Evolutionary conservation across 2,888 invertebrate genomes (phyloP).

Genomic region (Acleris literana): DNA sequence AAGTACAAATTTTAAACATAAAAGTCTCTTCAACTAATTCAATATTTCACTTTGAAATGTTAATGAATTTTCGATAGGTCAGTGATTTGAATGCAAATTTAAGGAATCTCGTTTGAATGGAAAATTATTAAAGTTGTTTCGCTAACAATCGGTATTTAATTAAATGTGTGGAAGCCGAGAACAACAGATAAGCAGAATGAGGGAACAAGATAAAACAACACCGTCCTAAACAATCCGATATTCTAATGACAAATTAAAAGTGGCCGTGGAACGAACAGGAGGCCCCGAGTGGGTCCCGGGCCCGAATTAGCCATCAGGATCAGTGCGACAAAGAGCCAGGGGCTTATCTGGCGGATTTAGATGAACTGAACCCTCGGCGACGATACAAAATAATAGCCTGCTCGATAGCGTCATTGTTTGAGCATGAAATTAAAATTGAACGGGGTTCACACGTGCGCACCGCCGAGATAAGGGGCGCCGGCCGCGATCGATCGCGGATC

Average conservation of each 20-base stretch:
- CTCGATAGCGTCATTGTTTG: slow-evolving; percentile 83
- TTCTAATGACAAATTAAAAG: slow-evolving; percentile 70
- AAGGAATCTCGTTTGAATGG: slow-evolving; percentile 52
- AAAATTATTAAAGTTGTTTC: slow-evolving; percentile 60
- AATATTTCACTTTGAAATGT: slow-evolving; percentile 13
- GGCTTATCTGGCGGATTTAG: slow-evolving; percentile 81
- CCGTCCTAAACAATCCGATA: slow-evolving; percentile 61
- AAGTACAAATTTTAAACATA: neutral
- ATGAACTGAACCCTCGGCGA: slow-evolving; percentile 79
- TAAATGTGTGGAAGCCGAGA: slow-evolving; percentile 60
- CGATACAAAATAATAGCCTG: slow-evolving; percentile 81
- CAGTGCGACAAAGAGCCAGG: slow-evolving; percentile 74
- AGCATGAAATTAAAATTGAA: slow-evolving; percentile 84
- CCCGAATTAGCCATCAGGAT: slow-evolving; percentile 76
- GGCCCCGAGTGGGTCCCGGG: slow-evolving; percentile 43
- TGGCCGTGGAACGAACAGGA: slow-evolving; percentile 48
- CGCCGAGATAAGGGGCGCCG: slow-evolving; percentile 76
- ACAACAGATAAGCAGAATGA: slow-evolving; percentile 52
- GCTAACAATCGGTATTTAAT: slow-evolving; percentile 57
- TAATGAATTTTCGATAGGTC: slow-evolving; percentile 50
- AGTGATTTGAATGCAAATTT: slow-evolving; percentile 62
- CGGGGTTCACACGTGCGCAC: slow-evolving; percentile 82
- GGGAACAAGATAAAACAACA: slow-evolving; percentile 56
- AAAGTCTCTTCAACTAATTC: slow-evolving; percentile 4
- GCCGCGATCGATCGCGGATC: slow-evolving; percentile 69